Evolutionary conservation across 2,797 vertebrate species (phyloP), one percentile per base, ranked within the genome.

Genomic region (Myripristis jacobus): DNA sequence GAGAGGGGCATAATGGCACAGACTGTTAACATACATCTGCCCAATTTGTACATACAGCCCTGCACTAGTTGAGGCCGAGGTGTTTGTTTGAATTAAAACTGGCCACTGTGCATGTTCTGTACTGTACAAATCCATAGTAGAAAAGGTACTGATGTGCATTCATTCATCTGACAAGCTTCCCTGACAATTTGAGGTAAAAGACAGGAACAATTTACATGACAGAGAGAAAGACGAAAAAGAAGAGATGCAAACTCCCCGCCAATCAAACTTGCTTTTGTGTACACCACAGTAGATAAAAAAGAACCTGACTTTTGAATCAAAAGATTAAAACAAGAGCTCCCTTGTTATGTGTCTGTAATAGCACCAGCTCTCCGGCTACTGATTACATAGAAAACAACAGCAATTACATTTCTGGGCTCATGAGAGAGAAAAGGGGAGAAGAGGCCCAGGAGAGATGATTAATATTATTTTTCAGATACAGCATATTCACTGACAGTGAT

Each of bases 111-210:
- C 72, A 6, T 59, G 61, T 75, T 83, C 70, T 77, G 69, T 72
- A 74, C 73, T 60, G 31, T 76, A 70, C 70, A 77, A 81, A 83
- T 89, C 74, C 81, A 76, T 63, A 80, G 73, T 91, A 85, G 68
- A 89, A 84, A 76, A 82, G 65, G 48, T 43, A 74, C 74, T 21
- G 68, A 51, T 78, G 82, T 56, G 50, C 79, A 90, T 87, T 86
- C 80, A 91, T 91, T 92, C 88, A 91, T 92, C 90, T 93, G 91
- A 91, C 92, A 94, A 91, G 90, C 89, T 90, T 93, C 88, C 84
- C 82, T 68, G 80, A 90, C 88, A 92, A 91, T 93, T 80, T 80
- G 88, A 91, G 88, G 88, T 93, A 92, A 93, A 92, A 91, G 89
- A 93, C 87, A 92, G 93, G 88, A 92, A 91, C 87, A 91, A 90